Conservation (phyloP, 2,797 vertebrate species). For the Lateolabrax maculatus region DNA sequence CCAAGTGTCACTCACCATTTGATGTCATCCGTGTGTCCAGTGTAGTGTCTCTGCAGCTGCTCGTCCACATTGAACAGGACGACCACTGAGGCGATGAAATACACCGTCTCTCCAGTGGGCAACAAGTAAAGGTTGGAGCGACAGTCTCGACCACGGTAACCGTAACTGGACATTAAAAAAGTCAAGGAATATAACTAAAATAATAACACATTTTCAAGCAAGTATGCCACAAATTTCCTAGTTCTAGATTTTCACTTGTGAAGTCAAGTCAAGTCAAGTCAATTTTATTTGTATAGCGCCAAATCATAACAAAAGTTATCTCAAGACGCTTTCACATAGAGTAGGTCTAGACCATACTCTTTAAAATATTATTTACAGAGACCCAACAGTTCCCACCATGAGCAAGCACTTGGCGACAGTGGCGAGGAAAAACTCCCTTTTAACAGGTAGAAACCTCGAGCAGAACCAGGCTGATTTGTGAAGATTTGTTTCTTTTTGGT, state of each 20-base stretch:
- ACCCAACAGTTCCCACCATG: too few species aligned
- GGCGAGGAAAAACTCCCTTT: too few species aligned
- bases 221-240: neutral
- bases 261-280: too few species aligned
- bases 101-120: slow-evolving; percentile 97
- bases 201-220: neutral
- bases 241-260: neutral
- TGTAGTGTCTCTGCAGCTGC: slow-evolving; percentile 96
- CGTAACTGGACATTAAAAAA: slow-evolving; percentile 88
- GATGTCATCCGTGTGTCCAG: slow-evolving; percentile 96
- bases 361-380: too few species aligned
- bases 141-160: slow-evolving; percentile 97
- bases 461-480: too few species aligned
- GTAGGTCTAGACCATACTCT: too few species aligned
- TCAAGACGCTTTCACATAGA: too few species aligned
- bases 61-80: slow-evolving; percentile 98
- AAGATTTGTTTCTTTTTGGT: neutral
- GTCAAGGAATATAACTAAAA: slow-evolving; percentile 67
- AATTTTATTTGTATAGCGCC: too few species aligned
- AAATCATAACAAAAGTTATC: too few species aligned
- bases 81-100: slow-evolving; percentile 98
- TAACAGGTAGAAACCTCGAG: too few species aligned
- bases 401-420: too few species aligned
- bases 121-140: slow-evolving; percentile 97
- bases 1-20: slow-evolving; percentile 91